Percentiles rank a stretch among this genome's conserved stretches.
phyloP scores from a whole-genome alignment of 2,113 vertebrate genomes.

The Azemiops feae region DNA sequence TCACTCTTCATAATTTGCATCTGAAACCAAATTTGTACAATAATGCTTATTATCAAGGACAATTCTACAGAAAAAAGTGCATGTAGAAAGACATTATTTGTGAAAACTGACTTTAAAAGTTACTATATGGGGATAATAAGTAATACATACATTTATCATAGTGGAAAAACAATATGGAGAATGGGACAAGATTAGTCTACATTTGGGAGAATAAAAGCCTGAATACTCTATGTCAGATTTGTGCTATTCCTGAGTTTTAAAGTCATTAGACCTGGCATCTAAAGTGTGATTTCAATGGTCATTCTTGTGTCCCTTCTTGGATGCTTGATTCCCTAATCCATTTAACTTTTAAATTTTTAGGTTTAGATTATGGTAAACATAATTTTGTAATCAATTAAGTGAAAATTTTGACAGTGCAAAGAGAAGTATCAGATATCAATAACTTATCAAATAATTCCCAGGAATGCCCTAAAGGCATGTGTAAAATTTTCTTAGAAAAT shows the following conservation, averaged over 20 bases:
- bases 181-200: neutral
- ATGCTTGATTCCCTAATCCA: neutral
- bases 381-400: neutral
- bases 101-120: neutral
- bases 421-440: neutral
- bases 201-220: neutral
- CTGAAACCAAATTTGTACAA: neutral
- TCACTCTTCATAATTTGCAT: neutral
- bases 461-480: neutral
- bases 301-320: neutral
- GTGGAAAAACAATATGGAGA: neutral
- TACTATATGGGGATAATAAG: neutral
- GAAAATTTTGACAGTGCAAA: neutral
- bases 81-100: neutral
- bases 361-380: neutral
- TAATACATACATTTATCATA: neutral
- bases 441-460: neutral
- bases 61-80: neutral
- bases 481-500: neutral
- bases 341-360: neutral
- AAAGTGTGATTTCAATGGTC: neutral
- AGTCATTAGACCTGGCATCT: neutral
- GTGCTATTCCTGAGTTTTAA: neutral
- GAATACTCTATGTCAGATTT: neutral
- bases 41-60: neutral